Base-by-base conservation (phyloP, 2,797 vertebrate genomes). In the Melanitta fusca region DNA sequence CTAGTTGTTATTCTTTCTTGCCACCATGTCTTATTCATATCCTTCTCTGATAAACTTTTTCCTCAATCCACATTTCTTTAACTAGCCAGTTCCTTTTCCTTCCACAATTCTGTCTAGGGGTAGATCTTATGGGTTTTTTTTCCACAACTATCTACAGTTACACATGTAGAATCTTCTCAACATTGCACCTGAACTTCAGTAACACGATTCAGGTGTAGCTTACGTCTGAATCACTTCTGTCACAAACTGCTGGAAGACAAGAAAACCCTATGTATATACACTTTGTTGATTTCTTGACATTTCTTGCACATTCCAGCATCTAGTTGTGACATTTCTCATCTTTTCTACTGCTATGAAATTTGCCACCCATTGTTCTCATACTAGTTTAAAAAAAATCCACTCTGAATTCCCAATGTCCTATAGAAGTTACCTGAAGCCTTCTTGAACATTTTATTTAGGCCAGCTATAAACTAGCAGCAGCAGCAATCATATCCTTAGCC, bases 231-330 rank as follows among this genome's bases (percentile, higher is more conserved):
- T 66, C 30, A 61, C 16, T 80, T 86, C 34, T 21, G 62, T 60
- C 64, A 66, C 68, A 91, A 75, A 61, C 30, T 64, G 56, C 68
- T 74, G 43, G 71, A 84, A 74, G 43, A 70, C 47, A 90, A 78
- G 74, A n/a, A 87, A 27, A 13, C 38, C 62, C 16, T 61, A 32
- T 4, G 24, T 10, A 69, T 4, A 34, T 80, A 10, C 28, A 43
- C 74, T 87, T 86, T 54, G 8, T 4, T 68, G 16, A 27, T 69
- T 66, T 89, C 22, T 16, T 78, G 39, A 39, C 43, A 41, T 10
- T 58, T 80, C 8, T 30, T 66, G n/a, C 43, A 27, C 21, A 11
- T 53, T 72, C 32, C 36, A 87, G 53, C 60, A 92, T 49, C 19
- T 36, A 25, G 2, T 47, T 72, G 38, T 72, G 60, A 90, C 30